phyloP scores from a whole-genome alignment of 2,888 invertebrate species.

The Sinodicranocentrus sp. region DNA sequence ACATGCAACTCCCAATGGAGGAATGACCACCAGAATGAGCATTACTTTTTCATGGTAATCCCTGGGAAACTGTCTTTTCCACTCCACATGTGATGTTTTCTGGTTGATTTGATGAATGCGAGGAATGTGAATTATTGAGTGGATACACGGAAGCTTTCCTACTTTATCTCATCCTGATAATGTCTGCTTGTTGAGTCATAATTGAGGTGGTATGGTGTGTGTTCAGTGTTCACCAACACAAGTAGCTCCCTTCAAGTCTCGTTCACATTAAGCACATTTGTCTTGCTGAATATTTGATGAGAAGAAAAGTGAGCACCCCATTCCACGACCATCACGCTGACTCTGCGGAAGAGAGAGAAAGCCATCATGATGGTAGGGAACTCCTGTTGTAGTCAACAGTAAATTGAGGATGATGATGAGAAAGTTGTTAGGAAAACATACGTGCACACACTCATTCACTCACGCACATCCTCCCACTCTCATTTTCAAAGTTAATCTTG shows the following conservation, averaged over 20 bases:
- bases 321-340: slow-evolving; percentile 9
- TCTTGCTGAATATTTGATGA: slow-evolving; percentile 61
- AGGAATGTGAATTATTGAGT: slow-evolving; percentile 56
- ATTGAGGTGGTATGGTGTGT: slow-evolving; percentile 9
- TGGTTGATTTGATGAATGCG: slow-evolving; percentile 42
- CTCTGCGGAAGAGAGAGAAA: not conserved
- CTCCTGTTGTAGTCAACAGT: too few relatives aligned
- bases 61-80: too few relatives aligned
- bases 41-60: too few relatives aligned
- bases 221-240: not conserved
- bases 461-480: too few relatives aligned
- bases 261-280: slow-evolving; percentile 39
- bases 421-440: too few relatives aligned
- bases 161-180: slow-evolving; percentile 6
- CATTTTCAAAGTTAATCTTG: too few relatives aligned
- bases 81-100: not conserved
- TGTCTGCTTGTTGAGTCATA: slow-evolving; percentile 32
- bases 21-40: too few relatives aligned
- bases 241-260: slow-evolving; percentile 2
- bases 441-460: too few relatives aligned
- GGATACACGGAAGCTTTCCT: slow-evolving; percentile 32
- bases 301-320: slow-evolving; percentile 48
- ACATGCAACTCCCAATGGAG: too few relatives aligned
- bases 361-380: not conserved
- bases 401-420: too few relatives aligned